Evolutionary conservation across 2,888 invertebrate species (phyloP).

Genomic region (Dascillus cervinus): DNA sequence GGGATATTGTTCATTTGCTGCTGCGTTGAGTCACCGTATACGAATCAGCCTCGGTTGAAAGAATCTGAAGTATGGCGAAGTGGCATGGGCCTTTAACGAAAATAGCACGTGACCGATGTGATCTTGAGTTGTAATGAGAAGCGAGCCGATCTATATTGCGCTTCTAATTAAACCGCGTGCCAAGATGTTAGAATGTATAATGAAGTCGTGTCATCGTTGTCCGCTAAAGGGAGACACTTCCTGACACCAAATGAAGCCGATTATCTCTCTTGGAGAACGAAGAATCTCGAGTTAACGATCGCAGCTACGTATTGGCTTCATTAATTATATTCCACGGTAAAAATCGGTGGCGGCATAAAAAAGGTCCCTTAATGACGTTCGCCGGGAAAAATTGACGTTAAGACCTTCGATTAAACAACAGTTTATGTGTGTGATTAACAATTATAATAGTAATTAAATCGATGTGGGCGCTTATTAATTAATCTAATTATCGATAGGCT

Average conservation of each 20-base stretch:
- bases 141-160: slow-evolving; percentile 15
- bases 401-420: slow-evolving; percentile 9
- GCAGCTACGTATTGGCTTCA: slow-evolving; percentile 22
- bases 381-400: too few species aligned
- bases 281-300: slow-evolving; percentile 21
- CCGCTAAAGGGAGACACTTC: slow-evolving; percentile 17
- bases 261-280: slow-evolving; percentile 21
- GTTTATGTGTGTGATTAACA: slow-evolving; percentile 15
- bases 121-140: slow-evolving; percentile 15
- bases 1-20: too few species aligned
- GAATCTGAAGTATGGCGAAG: too few species aligned
- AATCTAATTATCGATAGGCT: slow-evolving; percentile 7
- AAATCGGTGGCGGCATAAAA: slow-evolving; percentile 13
- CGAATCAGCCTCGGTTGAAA: too few species aligned
- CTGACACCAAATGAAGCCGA: slow-evolving; percentile 27
- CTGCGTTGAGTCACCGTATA: too few species aligned
- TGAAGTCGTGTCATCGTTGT: slow-evolving; percentile 22
- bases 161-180: slow-evolving; percentile 23
- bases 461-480: slow-evolving; percentile 14
- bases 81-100: too few species aligned
- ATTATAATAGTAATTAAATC: slow-evolving; percentile 13
- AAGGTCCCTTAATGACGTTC: slow-evolving; percentile 6
- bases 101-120: slow-evolving; percentile 14
- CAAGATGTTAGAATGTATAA: slow-evolving; percentile 24
- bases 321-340: slow-evolving; percentile 21